Percentiles rank a stretch among this genome's conserved stretches.
Evolutionary conservation across 2,797 vertebrate species (phyloP).

Genomic region (Sylvia borin): DNA sequence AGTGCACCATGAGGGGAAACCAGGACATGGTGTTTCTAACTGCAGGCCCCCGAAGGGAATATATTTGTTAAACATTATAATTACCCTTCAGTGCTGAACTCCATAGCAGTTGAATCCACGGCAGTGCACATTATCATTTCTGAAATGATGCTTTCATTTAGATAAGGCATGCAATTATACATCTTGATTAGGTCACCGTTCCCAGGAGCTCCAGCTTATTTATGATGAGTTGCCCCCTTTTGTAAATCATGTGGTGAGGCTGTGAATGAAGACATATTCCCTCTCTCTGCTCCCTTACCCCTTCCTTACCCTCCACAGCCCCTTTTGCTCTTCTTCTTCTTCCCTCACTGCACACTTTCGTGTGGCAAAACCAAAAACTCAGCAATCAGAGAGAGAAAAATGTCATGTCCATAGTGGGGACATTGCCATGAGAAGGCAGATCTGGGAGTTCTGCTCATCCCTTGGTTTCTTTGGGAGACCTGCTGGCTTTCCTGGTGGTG

Average conservation of each 20-base stretch:
- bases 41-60: conserved; percentile 75
- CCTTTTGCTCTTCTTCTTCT: background rate
- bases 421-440: background rate
- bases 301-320: background rate
- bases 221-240: conserved; percentile 62
- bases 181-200: conserved; percentile 82
- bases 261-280: background rate
- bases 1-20: conserved; percentile 21
- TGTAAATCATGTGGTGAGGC: conserved; percentile 44
- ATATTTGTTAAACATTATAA: conserved; percentile 84
- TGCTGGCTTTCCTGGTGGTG: background rate
- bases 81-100: conserved; percentile 79
- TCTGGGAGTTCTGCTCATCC: background rate
- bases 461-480: background rate
- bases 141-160: conserved; percentile 82
- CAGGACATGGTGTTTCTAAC: conserved; percentile 68
- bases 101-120: conserved; percentile 71
- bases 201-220: conserved; percentile 69
- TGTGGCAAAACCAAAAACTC: background rate
- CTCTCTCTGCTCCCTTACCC: background rate
- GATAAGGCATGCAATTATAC: conserved; percentile 81
- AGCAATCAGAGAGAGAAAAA: background rate
- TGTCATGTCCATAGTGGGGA: fast-evolving
- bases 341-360: background rate
- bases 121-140: conserved; percentile 76